Conservation (phyloP, 1,140 invertebrate genomes). For the Penaeus vannamei region DNA sequence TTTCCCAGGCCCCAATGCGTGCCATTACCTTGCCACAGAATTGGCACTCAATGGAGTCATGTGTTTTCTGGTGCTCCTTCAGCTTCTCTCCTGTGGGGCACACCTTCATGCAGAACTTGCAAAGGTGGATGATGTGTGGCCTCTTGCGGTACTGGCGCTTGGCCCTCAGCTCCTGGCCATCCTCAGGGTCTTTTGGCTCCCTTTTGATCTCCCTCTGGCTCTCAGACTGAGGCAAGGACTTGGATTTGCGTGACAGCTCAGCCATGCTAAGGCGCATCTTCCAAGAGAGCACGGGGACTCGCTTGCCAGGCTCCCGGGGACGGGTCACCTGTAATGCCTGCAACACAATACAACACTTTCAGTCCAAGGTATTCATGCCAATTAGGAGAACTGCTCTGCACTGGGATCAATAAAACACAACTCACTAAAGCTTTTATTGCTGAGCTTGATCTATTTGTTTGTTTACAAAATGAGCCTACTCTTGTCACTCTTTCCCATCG, state of each 20-base stretch:
- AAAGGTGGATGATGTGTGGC: conserved; percentile 46
- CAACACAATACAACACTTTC: conserved; percentile 55
- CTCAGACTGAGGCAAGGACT: conserved; percentile 25
- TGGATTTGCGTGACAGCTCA: conserved; percentile 37
- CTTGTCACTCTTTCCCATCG: no score
- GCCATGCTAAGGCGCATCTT: conserved; percentile 56
- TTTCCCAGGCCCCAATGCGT: conserved; percentile 55
- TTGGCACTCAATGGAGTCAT: conserved; percentile 52
- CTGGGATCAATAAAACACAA: no score
- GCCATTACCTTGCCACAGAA: conserved; percentile 55
- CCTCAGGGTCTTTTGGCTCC: neutral
- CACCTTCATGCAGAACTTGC: conserved; percentile 60
- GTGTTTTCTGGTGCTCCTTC: conserved; percentile 43
- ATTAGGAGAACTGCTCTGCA: no score
- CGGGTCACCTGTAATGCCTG: conserved; percentile 56
- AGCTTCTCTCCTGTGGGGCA: conserved; percentile 40
- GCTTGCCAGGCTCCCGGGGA: conserved; percentile 51
- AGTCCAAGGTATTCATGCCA: neutral
- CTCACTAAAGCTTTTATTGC: no score
- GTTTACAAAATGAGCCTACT: no score
- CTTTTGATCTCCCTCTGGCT: neutral
- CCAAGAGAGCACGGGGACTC: conserved; percentile 51
- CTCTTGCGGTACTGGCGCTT: conserved; percentile 42
- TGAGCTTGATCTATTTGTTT: no score
- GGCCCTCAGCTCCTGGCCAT: neutral